Percentiles rank a stretch among this genome's conserved stretches.
Conservation (phyloP, 2,888 invertebrate genomes). For the Romanomermis culicivorax region DNA sequence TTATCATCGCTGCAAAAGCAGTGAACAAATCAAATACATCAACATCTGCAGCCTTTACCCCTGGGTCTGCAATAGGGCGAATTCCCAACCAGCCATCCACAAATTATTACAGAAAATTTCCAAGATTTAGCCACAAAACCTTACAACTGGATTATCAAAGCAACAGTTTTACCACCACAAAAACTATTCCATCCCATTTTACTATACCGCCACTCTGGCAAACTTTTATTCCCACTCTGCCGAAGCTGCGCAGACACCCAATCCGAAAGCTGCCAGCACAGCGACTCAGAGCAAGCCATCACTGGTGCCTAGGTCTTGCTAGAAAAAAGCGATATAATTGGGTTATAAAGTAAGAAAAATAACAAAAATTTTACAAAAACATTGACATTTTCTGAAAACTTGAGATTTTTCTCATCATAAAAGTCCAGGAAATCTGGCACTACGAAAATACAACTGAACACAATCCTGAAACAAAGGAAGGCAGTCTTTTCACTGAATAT, state of each 20-base stretch:
- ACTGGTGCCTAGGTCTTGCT: neutral
- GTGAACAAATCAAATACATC: neutral
- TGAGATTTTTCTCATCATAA: neutral
- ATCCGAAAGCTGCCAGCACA: neutral
- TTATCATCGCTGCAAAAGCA: too few relatives aligned
- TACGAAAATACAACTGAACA: neutral
- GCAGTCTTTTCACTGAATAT: slow-evolving; percentile 18
- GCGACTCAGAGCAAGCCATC: neutral
- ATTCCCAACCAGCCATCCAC: neutral
- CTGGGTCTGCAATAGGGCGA: too few relatives aligned
- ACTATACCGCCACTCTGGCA: slow-evolving; percentile 15
- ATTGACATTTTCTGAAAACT: too few relatives aligned
- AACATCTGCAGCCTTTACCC: too few relatives aligned
- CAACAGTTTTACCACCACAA: slow-evolving; percentile 19
- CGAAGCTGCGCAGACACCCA: neutral
- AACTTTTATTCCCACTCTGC: slow-evolving; percentile 17
- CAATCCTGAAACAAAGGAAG: neutral
- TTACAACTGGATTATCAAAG: slow-evolving; percentile 20
- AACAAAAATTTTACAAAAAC: too few relatives aligned
- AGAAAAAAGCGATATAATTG: neutral
- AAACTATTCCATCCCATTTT: slow-evolving; percentile 20
- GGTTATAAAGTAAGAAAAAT: neutral
- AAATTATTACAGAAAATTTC: slow-evolving; percentile 8
- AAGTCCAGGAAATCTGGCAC: neutral
- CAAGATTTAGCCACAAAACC: neutral